These are phyloP conservation scores for Chroicocephalus ridibundus DNA, from an alignment of 2,113 vertebrate species.

Conservation along the genomic window DNA sequence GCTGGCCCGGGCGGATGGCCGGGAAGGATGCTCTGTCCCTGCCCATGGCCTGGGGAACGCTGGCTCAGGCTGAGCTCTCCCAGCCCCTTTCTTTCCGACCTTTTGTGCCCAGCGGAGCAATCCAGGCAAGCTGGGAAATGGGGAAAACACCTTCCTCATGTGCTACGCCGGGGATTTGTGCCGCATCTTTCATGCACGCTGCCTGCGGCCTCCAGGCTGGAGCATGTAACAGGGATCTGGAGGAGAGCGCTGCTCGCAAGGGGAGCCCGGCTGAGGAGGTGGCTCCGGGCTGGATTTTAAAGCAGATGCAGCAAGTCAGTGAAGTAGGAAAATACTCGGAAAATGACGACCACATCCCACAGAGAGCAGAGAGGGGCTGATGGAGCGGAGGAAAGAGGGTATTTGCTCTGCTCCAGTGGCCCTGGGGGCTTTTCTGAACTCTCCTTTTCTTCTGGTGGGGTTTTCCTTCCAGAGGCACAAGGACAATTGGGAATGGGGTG, in stretches of 20 bases:
- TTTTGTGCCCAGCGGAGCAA: not conserved
- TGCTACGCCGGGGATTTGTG: not conserved
- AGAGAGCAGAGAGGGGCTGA: not conserved
- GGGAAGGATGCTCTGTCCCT: not conserved
- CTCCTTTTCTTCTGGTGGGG: not conserved
- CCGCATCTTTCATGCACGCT: not conserved
- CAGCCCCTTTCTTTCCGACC: not conserved
- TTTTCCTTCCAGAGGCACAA: not conserved
- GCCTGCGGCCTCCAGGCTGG: not conserved
- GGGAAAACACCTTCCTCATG: not conserved
- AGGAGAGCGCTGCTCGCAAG: not conserved
- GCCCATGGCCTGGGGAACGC: not conserved
- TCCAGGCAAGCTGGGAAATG: not conserved
- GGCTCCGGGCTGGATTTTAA: not conserved
- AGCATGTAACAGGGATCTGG: not conserved
- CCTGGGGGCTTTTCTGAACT: rapidly evolving
- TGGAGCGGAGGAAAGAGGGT: rapidly evolving
- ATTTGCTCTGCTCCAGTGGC: not conserved
- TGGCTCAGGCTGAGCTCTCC: not conserved
- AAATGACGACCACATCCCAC: not conserved
- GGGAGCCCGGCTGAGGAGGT: not conserved
- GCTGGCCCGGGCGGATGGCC: rapidly evolving
- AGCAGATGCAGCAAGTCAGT: not conserved
- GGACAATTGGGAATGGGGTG: rapidly evolving
- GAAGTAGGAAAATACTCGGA: not conserved